These are phyloP conservation scores for Nyctibius grandis DNA, from an alignment of 2,797 vertebrate species.

Conservation along the genomic window DNA sequence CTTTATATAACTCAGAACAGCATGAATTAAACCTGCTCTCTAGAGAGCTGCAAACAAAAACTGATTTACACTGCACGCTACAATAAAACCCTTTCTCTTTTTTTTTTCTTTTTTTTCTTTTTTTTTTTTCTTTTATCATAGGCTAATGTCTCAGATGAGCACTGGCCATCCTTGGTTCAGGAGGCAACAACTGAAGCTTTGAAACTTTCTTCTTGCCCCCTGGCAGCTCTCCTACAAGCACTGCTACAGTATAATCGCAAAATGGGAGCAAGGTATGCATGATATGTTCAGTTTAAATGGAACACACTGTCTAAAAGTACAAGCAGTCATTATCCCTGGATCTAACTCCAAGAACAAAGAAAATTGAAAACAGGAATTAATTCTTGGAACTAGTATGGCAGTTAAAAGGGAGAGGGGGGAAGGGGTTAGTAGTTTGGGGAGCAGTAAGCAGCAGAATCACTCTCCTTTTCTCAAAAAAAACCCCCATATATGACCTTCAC, in stretches of 20 bases:
- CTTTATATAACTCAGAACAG: neutral
- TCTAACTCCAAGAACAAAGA: neutral
- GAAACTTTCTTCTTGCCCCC: constrained; percentile 84
- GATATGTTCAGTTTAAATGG: neutral
- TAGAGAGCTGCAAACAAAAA: neutral
- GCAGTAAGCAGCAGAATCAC: neutral
- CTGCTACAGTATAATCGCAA: constrained; percentile 87
- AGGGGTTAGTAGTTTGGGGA: neutral
- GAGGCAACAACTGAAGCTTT: constrained; percentile 91
- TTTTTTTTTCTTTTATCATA: constrained; percentile 40
- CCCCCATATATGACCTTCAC: neutral
- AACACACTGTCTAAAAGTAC: neutral
- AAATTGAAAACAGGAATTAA: neutral
- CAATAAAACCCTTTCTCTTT: neutral
- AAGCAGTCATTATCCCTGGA: neutral
- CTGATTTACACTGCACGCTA: neutral
- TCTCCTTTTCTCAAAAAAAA: neutral
- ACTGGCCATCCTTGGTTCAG: constrained; percentile 87
- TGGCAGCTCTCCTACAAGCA: constrained; percentile 88
- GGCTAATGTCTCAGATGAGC: constrained; percentile 79
- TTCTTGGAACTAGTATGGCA: neutral
- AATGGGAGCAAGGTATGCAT: constrained; percentile 83
- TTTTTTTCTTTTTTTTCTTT: neutral
- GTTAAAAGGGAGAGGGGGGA: neutral
- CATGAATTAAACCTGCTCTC: neutral